Percentiles rank a stretch among this genome's conserved stretches.
phyloP scores from a whole-genome alignment of 2,888 invertebrate species.

The Anorthoa munda region DNA sequence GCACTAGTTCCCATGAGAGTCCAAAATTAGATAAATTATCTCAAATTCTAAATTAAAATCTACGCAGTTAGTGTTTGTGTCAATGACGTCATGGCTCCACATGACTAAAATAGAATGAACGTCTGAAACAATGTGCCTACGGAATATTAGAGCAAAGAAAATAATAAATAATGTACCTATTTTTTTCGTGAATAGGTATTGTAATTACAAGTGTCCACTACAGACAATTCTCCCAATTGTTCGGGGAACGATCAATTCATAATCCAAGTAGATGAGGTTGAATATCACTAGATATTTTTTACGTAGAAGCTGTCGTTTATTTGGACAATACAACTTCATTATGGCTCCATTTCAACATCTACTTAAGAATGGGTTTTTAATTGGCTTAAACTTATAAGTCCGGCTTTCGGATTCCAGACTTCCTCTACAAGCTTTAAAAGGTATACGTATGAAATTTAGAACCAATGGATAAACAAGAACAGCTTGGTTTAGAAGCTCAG shows the following conservation, averaged over 20 bases:
- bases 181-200: conserved; percentile 4
- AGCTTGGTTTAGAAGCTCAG: neutral
- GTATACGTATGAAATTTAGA: neutral
- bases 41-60: too few species aligned
- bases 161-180: conserved; percentile 59
- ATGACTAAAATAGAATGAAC: conserved; percentile 67
- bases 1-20: too few species aligned
- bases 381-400: neutral
- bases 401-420: neutral
- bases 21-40: too few species aligned
- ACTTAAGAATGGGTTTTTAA: neutral
- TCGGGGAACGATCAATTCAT: neutral
- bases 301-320: neutral
- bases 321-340: conserved; percentile 4
- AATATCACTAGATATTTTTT: neutral
- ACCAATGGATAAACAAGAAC: neutral
- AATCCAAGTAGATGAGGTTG: neutral
- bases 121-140: conserved; percentile 66
- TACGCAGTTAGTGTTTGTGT: conserved; percentile 31
- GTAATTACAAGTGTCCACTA: conserved; percentile 14
- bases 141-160: conserved; percentile 67
- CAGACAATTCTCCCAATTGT: neutral
- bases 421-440: neutral
- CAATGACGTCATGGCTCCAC: conserved; percentile 67
- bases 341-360: neutral